These are phyloP conservation scores for Muntiacus reevesi DNA, from an alignment of 2,113 vertebrate species.

Conservation along the genomic window DNA sequence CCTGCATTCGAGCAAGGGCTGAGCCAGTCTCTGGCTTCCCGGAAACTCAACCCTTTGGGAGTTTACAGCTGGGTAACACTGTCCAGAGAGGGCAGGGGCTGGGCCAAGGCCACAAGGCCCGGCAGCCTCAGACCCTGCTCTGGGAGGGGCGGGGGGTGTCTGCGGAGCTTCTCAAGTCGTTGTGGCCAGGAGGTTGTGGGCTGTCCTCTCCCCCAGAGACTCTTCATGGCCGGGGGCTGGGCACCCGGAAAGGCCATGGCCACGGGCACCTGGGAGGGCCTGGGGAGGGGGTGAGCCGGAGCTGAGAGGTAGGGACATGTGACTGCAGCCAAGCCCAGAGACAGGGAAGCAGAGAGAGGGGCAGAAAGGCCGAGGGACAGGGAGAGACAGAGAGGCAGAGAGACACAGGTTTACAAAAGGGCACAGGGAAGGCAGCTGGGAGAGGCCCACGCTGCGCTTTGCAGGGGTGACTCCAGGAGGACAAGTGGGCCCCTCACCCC, in stretches of 20 bases:
- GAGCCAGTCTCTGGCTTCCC: neutral
- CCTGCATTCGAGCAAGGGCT: too few species aligned
- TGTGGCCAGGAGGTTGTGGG: neutral
- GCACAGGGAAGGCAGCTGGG: neutral
- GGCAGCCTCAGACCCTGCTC: accelerated
- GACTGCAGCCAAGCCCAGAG: neutral
- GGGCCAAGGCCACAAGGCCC: neutral
- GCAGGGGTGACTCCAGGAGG: neutral
- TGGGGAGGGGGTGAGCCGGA: accelerated
- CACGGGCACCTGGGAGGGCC: neutral
- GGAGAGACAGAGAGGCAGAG: neutral
- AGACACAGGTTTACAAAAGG: neutral
- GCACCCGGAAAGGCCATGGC: neutral
- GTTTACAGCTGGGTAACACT: neutral
- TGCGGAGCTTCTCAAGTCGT: accelerated
- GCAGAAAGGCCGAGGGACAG: neutral
- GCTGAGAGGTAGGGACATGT: neutral
- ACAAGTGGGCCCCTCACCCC: neutral
- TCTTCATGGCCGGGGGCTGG: neutral
- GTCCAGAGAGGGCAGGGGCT: neutral
- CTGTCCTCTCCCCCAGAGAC: neutral
- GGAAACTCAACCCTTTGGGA: neutral
- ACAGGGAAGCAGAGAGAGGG: neutral
- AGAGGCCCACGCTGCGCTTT: neutral
- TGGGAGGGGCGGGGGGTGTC: neutral